phyloP scores from a whole-genome alignment of 1,140 invertebrate species.

The Pachyrhynchus sulphureomaculatus region DNA sequence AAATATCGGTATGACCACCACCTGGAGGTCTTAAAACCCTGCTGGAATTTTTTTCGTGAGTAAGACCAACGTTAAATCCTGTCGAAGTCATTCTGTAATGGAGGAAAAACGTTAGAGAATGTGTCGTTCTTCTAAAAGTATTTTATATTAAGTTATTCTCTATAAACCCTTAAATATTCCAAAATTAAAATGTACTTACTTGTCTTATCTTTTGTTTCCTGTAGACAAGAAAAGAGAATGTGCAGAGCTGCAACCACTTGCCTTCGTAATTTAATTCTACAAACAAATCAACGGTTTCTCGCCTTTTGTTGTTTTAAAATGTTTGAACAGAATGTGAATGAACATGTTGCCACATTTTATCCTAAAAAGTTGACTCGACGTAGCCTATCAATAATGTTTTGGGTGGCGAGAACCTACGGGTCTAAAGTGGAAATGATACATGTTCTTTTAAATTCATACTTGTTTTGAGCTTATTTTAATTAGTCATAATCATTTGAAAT shows the following conservation, averaged over 20 bases:
- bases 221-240: background rate
- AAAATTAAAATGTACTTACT: background rate
- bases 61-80: constrained; percentile 38
- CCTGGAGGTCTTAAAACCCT: constrained; percentile 42
- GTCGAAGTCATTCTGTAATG: constrained; percentile 39
- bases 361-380: background rate
- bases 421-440: too few species aligned
- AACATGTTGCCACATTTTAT: background rate
- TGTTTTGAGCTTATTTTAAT: too few species aligned
- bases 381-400: too few species aligned
- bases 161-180: background rate
- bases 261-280: background rate
- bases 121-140: too few species aligned
- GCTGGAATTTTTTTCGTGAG: constrained; percentile 38
- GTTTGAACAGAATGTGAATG: constrained; percentile 4
- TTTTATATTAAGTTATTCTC: too few species aligned
- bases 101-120: background rate
- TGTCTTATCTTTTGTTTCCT: too few species aligned
- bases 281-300: constrained; percentile 11
- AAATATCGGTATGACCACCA: constrained; percentile 44
- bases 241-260: background rate
- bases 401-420: too few species aligned
- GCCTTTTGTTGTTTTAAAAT: constrained; percentile 12
- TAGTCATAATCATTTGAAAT: too few species aligned
- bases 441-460: too few species aligned